phyloP scores from a whole-genome alignment of 2,797 vertebrate species.

The Pangasius djambal region DNA sequence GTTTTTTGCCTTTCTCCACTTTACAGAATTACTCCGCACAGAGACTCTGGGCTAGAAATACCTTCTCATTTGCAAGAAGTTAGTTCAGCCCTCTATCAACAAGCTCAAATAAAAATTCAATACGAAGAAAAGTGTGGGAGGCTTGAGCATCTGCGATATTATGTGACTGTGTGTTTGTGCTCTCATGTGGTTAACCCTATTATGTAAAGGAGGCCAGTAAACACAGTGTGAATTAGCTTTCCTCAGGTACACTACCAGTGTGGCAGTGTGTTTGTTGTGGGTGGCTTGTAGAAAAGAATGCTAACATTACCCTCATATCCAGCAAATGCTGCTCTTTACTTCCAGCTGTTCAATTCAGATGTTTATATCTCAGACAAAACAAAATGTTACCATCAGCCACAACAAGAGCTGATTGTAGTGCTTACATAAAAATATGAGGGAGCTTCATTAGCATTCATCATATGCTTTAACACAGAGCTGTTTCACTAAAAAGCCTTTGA shows the following conservation, averaged over 20 bases:
- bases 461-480: constrained; percentile 24
- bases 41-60: constrained; percentile 67
- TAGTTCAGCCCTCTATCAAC: constrained; percentile 56
- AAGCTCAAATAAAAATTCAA: constrained; percentile 63
- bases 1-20: constrained; percentile 68
- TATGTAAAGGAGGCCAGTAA: constrained; percentile 57
- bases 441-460: constrained; percentile 34
- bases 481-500: constrained; percentile 23
- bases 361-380: constrained; percentile 39
- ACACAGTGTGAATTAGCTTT: constrained; percentile 52
- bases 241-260: constrained; percentile 35
- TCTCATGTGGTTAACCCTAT: constrained; percentile 62
- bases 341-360: constrained; percentile 55
- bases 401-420: constrained; percentile 12
- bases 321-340: constrained; percentile 36
- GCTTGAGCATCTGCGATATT: constrained; percentile 54
- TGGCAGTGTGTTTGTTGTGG: constrained; percentile 51
- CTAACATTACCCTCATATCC: constrained; percentile 30
- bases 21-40: constrained; percentile 62
- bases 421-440: constrained; percentile 6
- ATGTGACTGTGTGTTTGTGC: constrained; percentile 42
- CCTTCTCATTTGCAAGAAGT: constrained; percentile 62
- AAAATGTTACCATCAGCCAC: constrained; percentile 32
- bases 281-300: constrained; percentile 45
- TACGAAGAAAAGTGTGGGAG: constrained; percentile 59